A percentile compares a stretch with the other conserved stretches of the same genome.
phyloP scores from a whole-genome alignment of 2,888 invertebrate genomes.

The Torymus tubicola region DNA sequence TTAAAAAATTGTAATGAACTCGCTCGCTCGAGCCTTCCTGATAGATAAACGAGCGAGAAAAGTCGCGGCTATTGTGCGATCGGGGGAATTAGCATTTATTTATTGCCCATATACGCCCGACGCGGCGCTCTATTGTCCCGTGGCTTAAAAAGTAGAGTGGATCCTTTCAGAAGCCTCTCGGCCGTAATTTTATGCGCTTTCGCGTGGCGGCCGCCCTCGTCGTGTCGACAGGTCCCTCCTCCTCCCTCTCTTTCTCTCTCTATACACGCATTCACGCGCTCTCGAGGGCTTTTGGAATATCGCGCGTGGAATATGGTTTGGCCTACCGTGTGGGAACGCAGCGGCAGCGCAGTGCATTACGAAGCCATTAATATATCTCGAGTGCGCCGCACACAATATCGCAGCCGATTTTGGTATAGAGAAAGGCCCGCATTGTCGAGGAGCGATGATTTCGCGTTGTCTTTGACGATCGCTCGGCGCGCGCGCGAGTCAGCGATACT shows the following conservation, averaged over 20 bases:
- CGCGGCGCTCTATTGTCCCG: not conserved
- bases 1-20: conserved; percentile 57
- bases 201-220: not conserved
- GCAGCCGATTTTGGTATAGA: conserved; percentile 16
- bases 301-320: no score
- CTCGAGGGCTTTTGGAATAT: no score
- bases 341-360: not conserved
- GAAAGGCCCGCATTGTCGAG: conserved; percentile 49
- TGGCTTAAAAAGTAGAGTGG: not conserved
- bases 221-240: no score
- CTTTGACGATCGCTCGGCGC: conserved; percentile 60
- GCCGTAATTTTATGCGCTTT: conserved; percentile 35
- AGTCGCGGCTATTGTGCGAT: conserved; percentile 36
- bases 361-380: conserved; percentile 40
- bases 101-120: conserved; percentile 29
- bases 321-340: conserved; percentile 17
- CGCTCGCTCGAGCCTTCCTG: not conserved
- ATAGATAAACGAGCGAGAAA: conserved; percentile 29
- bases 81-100: conserved; percentile 55
- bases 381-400: not conserved
- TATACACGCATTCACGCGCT: no score
- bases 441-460: conserved; percentile 66
- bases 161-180: conserved; percentile 13
- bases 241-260: no score
- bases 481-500: conserved; percentile 55